A percentile compares a stretch with the other conserved stretches of the same genome.
phyloP scores from a whole-genome alignment of 2,113 vertebrate species.

The Cottus gobio region DNA sequence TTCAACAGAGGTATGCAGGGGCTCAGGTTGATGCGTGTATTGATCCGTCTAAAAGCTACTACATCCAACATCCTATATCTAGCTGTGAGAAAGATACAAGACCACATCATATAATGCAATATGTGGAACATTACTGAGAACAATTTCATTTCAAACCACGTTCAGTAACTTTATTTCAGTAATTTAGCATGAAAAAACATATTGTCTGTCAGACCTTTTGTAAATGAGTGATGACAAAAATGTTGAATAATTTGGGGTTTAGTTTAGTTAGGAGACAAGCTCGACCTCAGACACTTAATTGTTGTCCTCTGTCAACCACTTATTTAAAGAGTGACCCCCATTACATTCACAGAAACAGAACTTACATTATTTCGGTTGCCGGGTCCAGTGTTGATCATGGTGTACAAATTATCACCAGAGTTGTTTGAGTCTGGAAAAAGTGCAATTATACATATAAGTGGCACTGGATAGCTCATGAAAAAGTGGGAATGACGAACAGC shows the following conservation, averaged over 20 bases:
- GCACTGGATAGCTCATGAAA: neutral
- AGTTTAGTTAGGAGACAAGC: neutral
- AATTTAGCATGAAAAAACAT: neutral
- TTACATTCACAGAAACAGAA: neutral
- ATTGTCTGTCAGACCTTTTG: neutral
- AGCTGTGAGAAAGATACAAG: neutral
- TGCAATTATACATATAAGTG: neutral
- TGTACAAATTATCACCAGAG: slow-evolving; percentile 99
- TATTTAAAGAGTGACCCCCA: neutral
- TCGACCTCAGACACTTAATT: slow-evolving; percentile 9
- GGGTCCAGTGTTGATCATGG: slow-evolving; percentile 99
- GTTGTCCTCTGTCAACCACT: neutral
- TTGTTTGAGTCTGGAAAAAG: slow-evolving; percentile 94
- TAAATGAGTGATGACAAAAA: neutral
- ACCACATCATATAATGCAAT: neutral
- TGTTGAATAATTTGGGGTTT: neutral
- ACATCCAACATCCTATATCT: neutral
- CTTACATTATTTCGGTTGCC: slow-evolving; percentile 96
- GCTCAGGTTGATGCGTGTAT: neutral
- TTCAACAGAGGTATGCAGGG: neutral
- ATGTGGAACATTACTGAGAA: neutral
- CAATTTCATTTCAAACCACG: neutral
- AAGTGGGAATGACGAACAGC: neutral
- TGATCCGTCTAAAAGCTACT: neutral
- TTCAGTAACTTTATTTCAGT: neutral